Evolutionary conservation across 2,888 invertebrate genomes (phyloP).

Genomic region (Tenthredo livida): DNA sequence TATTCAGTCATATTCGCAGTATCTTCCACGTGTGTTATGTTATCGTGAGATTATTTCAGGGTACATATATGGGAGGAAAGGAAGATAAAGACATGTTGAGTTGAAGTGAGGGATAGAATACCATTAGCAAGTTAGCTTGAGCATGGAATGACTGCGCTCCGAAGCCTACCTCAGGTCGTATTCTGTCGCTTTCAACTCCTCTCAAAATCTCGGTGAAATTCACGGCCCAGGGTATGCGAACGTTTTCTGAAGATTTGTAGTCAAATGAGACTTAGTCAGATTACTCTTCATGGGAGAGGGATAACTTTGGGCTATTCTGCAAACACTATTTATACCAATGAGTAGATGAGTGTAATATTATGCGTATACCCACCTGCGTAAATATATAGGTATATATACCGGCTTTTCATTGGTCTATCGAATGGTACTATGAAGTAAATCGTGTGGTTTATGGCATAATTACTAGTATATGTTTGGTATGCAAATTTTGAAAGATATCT

Average conservation of each 20-base stretch:
- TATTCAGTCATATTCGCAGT: slow-evolving; percentile 6
- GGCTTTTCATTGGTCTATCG: background rate
- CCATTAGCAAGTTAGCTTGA: slow-evolving; percentile 12
- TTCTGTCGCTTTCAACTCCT: background rate
- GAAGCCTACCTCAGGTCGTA: background rate
- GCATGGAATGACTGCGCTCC: slow-evolving; percentile 3
- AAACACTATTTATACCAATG: slow-evolving; percentile 10
- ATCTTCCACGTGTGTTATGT: slow-evolving; percentile 9
- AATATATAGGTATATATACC: slow-evolving; percentile 2
- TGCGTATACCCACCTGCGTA: background rate
- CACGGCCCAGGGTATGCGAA: background rate
- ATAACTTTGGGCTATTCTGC: slow-evolving; percentile 3
- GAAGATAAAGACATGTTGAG: slow-evolving; percentile 26
- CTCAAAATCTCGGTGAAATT: slow-evolving; percentile 29
- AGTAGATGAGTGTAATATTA: background rate
- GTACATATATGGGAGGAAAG: background rate
- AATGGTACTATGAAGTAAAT: background rate
- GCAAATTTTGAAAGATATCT: slow-evolving; percentile 15
- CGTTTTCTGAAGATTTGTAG: slow-evolving; percentile 14
- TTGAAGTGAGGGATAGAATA: background rate
- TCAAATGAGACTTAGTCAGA: slow-evolving; percentile 35
- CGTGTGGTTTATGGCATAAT: background rate
- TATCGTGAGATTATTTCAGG: slow-evolving; percentile 15
- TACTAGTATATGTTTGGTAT: background rate
- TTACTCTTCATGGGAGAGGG: slow-evolving; percentile 14